Base-by-base conservation (phyloP, 2,888 invertebrate genomes). In the Trachelus iudaicus region DNA sequence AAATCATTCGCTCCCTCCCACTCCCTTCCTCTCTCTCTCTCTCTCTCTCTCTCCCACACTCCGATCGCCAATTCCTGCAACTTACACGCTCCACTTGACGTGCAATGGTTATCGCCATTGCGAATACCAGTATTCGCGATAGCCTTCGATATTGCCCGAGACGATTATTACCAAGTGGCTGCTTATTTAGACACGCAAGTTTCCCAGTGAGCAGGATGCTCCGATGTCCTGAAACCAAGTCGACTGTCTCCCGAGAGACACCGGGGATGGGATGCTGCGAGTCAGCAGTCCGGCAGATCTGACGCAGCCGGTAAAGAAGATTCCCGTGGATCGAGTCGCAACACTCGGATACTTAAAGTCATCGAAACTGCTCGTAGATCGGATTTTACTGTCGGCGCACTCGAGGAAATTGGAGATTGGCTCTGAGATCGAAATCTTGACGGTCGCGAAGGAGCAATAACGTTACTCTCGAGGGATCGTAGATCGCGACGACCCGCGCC, bases 281-380 rank as follows among this genome's bases (percentile, higher is more conserved):
- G 40, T 15, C 40, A 15, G 15, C 40, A 40, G 15, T 40, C 40
- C 40, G 15, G 4, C 4, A 40, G 40, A 40, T 15, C 15, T 6
- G 40, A 40, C 40, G 4, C 40, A 15, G 15, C 40, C 4, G 15
- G 40, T 40, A 40, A 15, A 40, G 40, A 40, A 40, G 40, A 40
- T 15, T 15, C 6, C 15, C 15, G 34, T 78, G 82, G 76, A 81
- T 84, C 81, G 75, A 81, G 40, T 40, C 40, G 15, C 40, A 40
- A 40, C 12, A 69, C 30, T 30, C 4, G 69, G 69, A 33, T 11
- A 69, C 69, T 69, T 69, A 69, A 69, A 69, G 69, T 69, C 69
- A 33, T 31, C n/a, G 31, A 13, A 31, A 69, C 33, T 33, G 69
- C 31, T 15, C 69, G 69, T 69, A 69, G 69, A 69, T 69, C 69